Base-by-base conservation (phyloP, 2,797 vertebrate genomes). In the Myiotriccus ornatus region DNA sequence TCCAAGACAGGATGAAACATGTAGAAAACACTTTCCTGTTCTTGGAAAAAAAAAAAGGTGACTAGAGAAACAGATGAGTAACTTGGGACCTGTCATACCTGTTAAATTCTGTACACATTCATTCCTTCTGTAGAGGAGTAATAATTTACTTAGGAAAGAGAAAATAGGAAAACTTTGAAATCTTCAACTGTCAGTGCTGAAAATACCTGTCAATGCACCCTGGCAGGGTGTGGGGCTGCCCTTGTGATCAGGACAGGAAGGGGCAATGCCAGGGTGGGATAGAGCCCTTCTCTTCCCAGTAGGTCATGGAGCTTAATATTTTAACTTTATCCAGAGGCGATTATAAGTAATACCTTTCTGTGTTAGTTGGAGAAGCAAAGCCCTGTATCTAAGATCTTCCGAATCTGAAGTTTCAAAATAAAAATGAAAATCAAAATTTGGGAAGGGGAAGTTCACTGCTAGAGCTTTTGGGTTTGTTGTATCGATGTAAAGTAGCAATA, bases 181-280 rank as follows among this genome's bases (percentile, higher is more conserved):
- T 70, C 17, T 74, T 35, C 23, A 14, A 16, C 9, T 20, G 8
- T 50, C 34, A 18, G 0, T 53, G 37, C 12, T 55, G 74, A 68
- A 74, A 75, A 43, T 16, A 4, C 9, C 32, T 44, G n/a, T 32
- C 49, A 30, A 0, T 44, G 9, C 10, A 2, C 3, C 4, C 25
- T 67, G 60, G 6, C 30, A n/a, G 34, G 8, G 24, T 0, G 1
- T 32, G 56, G 35, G 37, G 30, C 52, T 90, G 41, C 44, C 13
- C 10, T 17, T n/a, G 53, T 15, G 73, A n/a, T n/a, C 10, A 21
- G 23, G 35, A 17, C 19, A n/a, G 22, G 34, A 43, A 37, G 12
- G 46, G 47, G 21, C 32, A 14, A 5, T 4, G 24, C 23, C 52
- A 35, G 52, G 7, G 11, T 27, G 35, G 65, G 39, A 32, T 4